These are phyloP conservation scores for Heliconius sara DNA, from an alignment of 2,888 invertebrate genomes.

Conservation along the genomic window DNA sequence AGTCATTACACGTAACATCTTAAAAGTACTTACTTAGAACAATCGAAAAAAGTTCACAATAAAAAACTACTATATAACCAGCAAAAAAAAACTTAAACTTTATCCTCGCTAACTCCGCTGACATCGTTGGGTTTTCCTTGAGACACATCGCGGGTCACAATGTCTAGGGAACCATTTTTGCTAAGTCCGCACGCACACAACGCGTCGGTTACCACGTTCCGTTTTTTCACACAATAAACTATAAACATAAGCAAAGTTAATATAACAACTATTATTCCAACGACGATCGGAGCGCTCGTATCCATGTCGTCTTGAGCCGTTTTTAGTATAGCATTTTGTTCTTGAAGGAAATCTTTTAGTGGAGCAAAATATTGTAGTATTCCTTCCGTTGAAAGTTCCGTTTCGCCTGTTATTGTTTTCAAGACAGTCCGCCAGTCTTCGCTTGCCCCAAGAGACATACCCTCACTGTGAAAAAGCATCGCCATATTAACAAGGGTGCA, in stretches of 20 bases:
- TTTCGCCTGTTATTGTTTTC: conserved; percentile 72
- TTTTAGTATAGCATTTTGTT: conserved; percentile 63
- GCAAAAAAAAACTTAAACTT: conserved; percentile 57
- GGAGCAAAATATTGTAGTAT: conserved; percentile 72
- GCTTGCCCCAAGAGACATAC: conserved; percentile 77
- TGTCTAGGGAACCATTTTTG: conserved; percentile 78
- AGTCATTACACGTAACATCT: conserved; percentile 12
- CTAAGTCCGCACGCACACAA: conserved; percentile 71
- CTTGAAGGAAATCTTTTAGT: conserved; percentile 62
- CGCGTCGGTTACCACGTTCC: conserved; percentile 62
- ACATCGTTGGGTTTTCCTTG: conserved; percentile 64
- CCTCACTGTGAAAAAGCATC: conserved; percentile 61
- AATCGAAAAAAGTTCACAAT: neutral
- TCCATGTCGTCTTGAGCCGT: conserved; percentile 65
- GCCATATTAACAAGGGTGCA: neutral
- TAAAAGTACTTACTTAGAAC: neutral
- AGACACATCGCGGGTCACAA: conserved; percentile 69
- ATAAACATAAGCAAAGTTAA: conserved; percentile 68
- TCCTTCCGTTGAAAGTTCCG: conserved; percentile 71
- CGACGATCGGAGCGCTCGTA: conserved; percentile 70
- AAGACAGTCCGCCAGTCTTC: conserved; percentile 76
- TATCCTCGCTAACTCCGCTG: conserved; percentile 73
- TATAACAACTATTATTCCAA: conserved; percentile 68
- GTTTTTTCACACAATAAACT: conserved; percentile 73
- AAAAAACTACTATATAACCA: neutral